Evolutionary conservation across 2,888 invertebrate genomes (phyloP).

Genomic region (Esperia sulphurella): DNA sequence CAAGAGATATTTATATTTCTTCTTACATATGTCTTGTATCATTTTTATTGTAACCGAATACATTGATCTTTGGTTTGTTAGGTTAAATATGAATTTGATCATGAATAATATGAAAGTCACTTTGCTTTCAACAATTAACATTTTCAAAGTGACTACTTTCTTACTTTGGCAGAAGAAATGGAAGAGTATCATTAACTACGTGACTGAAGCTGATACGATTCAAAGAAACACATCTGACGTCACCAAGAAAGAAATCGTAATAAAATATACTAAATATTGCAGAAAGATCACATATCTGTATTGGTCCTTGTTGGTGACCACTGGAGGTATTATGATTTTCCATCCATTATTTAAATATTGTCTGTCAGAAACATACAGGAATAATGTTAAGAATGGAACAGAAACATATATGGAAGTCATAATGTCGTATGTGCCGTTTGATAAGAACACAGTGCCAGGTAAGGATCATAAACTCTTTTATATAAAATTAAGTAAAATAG

Average conservation of each 20-base stretch:
- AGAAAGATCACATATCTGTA: conserved; percentile 57
- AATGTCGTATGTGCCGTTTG: not conserved
- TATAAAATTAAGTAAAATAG: no score
- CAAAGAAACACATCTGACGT: conserved; percentile 33
- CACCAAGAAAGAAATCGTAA: conserved; percentile 34
- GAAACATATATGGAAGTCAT: conserved; percentile 31
- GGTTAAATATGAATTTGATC: conserved; percentile 49
- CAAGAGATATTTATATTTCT: conserved; percentile 40
- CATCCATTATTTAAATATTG: conserved; percentile 53
- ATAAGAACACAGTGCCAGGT: not conserved
- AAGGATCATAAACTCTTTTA: no score
- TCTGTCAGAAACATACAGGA: conserved; percentile 40
- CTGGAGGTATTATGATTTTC: conserved; percentile 46
- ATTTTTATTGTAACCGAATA: conserved; percentile 54
- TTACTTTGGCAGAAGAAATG: conserved; percentile 53
- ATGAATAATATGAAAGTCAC: conserved; percentile 63
- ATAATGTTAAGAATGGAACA: conserved; percentile 44
- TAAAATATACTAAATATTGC: conserved; percentile 46
- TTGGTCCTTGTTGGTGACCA: conserved; percentile 59
- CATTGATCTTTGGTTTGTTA: conserved; percentile 62
- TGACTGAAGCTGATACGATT: conserved; percentile 45
- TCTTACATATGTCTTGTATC: conserved; percentile 48
- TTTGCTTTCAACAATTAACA: conserved; percentile 56
- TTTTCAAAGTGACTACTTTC: conserved; percentile 52
- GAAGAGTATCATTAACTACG: conserved; percentile 53